A percentile compares a stretch with the other conserved stretches of the same genome.
Conservation (phyloP, 2,113 vertebrate species). For the Lota lota region DNA sequence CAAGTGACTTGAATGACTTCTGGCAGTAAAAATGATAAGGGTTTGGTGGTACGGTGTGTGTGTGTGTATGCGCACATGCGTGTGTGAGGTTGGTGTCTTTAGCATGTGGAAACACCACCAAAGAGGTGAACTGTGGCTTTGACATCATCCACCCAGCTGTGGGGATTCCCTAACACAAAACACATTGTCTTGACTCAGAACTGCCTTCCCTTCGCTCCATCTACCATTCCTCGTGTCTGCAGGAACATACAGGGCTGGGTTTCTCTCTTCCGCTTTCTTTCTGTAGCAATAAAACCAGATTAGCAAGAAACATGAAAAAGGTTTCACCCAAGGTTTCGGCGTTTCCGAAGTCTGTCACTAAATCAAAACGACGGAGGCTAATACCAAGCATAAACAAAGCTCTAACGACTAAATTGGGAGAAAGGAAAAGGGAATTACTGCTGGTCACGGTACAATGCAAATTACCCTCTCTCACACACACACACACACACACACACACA, state of each 20-base stretch:
- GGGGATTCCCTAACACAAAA: constrained; percentile 68
- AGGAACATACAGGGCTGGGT: constrained; percentile 14
- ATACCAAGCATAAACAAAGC: constrained; percentile 17
- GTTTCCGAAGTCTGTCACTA: too few relatives aligned
- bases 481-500: constrained; percentile 8
- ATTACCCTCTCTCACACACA: constrained; percentile 5
- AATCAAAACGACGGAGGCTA: constrained; percentile 20
- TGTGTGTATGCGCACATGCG: constrained; percentile 24
- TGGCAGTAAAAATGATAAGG: constrained; percentile 35
- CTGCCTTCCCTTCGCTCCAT: constrained; percentile 13
- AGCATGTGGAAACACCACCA: constrained; percentile 57
- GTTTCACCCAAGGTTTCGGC: constrained; percentile 16
- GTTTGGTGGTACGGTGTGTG: constrained; percentile 15
- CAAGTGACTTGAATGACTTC: constrained; percentile 17
- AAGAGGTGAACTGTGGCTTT: constrained; percentile 56
- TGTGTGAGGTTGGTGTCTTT: constrained; percentile 36
- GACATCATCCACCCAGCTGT: constrained; percentile 53
- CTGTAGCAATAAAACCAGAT: not conserved
- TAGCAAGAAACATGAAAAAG: constrained; percentile 13
- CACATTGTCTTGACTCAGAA: constrained; percentile 39
- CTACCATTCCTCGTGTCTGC: constrained; percentile 31
- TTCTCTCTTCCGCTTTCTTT: constrained; percentile 10
- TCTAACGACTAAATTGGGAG: constrained; percentile 16
- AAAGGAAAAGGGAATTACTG: constrained; percentile 5
- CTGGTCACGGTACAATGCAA: constrained; percentile 35